Base-by-base conservation (phyloP, 2,888 invertebrate genomes). In the Epicampocera succincta region DNA sequence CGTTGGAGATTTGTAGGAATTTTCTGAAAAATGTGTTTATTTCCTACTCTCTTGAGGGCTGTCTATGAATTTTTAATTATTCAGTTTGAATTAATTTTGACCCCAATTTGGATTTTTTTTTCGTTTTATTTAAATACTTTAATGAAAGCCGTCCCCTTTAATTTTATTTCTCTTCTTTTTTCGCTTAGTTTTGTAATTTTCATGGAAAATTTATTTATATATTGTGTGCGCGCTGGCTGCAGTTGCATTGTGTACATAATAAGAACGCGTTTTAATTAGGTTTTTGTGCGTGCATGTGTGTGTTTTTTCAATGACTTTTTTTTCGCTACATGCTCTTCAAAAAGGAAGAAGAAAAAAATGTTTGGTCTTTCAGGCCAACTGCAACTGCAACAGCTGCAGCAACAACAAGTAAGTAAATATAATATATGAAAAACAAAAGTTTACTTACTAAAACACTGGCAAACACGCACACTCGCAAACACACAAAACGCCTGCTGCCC, bases 241-340 rank as follows among this genome's bases (percentile, higher is more conserved):
- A n/a, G 25, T 15, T 38, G 17, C 40, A 46, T 48, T 69, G 25
- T 73, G 6, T 38, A 63, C 68, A 76, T 50, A 72, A 76, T 21
- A 76, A 76, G 38, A 76, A 80, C 33, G 71, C 72, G 48, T 76
- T 80, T 80, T 80, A 80, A 80, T 76, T 76, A 76, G 80, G 72
- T 80, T 76, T 74, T 76, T 68, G 61, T n/a, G n/a, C n/a, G n/a
- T n/a, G n/a, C n/a, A n/a, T n/a, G n/a, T n/a, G n/a, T n/a, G n/a
- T n/a, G n/a, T 72, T 60, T 61, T 68, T 66, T 66, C 66, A 66
- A 60, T 76, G 66, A 72, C 40, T 76, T 69, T 75, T 66, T 25
- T 33, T 58, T 75, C 52, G 15, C 48, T 50, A 54, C 56, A 69
- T 50, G 68, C 65, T 68, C 40, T 68, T 54, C 33, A 5, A 3